A percentile compares a stretch with the other conserved stretches of the same genome.
Conservation (phyloP, 2,888 invertebrate species). For the Papilio gigon region DNA sequence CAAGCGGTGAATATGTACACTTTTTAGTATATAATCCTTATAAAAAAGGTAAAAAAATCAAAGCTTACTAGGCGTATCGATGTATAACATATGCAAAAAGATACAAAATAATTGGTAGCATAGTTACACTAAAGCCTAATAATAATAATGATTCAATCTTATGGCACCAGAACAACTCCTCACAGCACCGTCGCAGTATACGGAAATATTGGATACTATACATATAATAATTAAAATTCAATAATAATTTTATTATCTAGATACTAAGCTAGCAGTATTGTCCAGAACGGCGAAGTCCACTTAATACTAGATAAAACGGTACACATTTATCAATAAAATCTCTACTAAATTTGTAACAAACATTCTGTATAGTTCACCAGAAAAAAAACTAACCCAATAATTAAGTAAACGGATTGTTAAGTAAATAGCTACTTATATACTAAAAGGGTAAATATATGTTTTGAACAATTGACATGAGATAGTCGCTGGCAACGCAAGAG, state of each 20-base stretch:
- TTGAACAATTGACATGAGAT: slow-evolving; percentile 49
- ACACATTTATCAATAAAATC: slow-evolving; percentile 47
- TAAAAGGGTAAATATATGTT: slow-evolving; percentile 25
- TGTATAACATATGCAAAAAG: slow-evolving; percentile 37
- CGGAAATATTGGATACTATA: slow-evolving; percentile 42
- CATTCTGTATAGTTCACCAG: slow-evolving; percentile 40
- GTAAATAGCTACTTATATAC: slow-evolving; percentile 39
- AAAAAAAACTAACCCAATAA: slow-evolving; percentile 35
- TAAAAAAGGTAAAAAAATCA: slow-evolving; percentile 26
- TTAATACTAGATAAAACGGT: slow-evolving; percentile 55
- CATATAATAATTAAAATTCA: slow-evolving; percentile 37
- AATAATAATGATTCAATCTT: slow-evolving; percentile 55
- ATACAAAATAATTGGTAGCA: slow-evolving; percentile 54
- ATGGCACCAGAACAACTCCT: slow-evolving; percentile 65
- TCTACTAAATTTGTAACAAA: slow-evolving; percentile 48
- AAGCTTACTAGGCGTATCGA: slow-evolving; percentile 10
- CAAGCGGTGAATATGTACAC: slow-evolving; percentile 4
- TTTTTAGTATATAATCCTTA: not conserved
- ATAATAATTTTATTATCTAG: slow-evolving; percentile 45
- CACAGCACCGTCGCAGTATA: slow-evolving; percentile 48
- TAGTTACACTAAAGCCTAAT: slow-evolving; percentile 66
- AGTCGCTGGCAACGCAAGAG: slow-evolving; percentile 17
- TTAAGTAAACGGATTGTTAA: slow-evolving; percentile 41
- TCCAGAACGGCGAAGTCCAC: slow-evolving; percentile 56
- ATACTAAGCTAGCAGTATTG: slow-evolving; percentile 57